A percentile compares a stretch with the other conserved stretches of the same genome.
Evolutionary conservation across 2,113 vertebrate species (phyloP).

Genomic region (Rana temporaria): DNA sequence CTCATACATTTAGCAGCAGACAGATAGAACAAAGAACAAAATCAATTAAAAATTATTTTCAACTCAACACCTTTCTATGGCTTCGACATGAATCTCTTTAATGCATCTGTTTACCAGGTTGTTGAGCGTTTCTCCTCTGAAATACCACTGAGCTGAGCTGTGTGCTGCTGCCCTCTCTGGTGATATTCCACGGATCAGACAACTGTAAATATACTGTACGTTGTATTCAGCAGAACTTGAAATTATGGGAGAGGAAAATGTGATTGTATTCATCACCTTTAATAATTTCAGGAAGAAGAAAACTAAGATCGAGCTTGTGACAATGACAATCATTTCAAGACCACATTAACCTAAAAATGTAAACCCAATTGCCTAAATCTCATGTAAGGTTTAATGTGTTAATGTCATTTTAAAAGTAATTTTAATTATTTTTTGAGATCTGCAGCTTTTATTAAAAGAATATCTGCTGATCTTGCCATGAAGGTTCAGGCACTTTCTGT

Average conservation of each 20-base stretch:
- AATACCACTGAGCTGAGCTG: slow-evolving; percentile 69
- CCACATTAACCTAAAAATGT: too few relatives aligned
- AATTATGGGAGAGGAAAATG: slow-evolving; percentile 44
- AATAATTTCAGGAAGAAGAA: neutral
- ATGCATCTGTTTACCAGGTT: slow-evolving; percentile 66
- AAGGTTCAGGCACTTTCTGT: too few relatives aligned
- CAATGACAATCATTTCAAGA: neutral
- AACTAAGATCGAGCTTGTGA: neutral
- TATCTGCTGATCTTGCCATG: too few relatives aligned
- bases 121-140: slow-evolving; percentile 56
- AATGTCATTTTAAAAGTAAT: too few relatives aligned
- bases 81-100: slow-evolving; percentile 58
- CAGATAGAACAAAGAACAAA: slow-evolving; percentile 40
- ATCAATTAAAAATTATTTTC: neutral
- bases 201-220: slow-evolving; percentile 41
- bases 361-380: too few relatives aligned
- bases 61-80: slow-evolving; percentile 47
- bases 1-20: neutral
- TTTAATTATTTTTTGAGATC: too few relatives aligned
- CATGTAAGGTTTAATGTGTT: too few relatives aligned
- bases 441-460: too few relatives aligned
- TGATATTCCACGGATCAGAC: slow-evolving; percentile 73
- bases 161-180: slow-evolving; percentile 83
- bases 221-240: slow-evolving; percentile 23
- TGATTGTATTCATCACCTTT: neutral